Percentiles rank a stretch among this genome's conserved stretches.
Conservation (phyloP, 2,797 vertebrate species). For the Thamnophis elegans region DNA sequence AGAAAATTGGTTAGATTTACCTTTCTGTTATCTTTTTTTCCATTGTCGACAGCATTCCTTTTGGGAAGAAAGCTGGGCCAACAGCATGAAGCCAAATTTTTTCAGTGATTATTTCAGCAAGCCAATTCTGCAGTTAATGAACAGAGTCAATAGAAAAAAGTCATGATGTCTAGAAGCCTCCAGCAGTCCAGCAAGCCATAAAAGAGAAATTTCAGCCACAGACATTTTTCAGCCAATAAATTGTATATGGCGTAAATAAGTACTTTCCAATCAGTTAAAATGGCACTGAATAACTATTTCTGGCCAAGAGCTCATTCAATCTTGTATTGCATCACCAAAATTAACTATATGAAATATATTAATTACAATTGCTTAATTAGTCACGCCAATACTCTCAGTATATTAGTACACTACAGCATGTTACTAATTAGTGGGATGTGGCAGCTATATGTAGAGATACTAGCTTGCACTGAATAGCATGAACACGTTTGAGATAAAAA, state of each 20-base stretch:
- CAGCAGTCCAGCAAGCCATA: background rate
- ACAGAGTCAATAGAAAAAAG: background rate
- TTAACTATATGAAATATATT: background rate
- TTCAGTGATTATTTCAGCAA: background rate
- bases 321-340: background rate
- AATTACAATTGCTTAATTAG: background rate
- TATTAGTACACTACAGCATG: background rate
- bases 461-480: background rate
- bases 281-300: background rate
- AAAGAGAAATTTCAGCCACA: background rate
- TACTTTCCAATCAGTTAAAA: background rate
- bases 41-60: background rate
- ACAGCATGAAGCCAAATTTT: constrained; percentile 1
- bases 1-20: background rate
- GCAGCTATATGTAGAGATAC: background rate
- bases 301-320: background rate
- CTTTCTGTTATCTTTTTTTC: background rate
- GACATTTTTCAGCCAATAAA: background rate
- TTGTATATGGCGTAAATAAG: background rate
- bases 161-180: background rate
- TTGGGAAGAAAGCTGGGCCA: background rate
- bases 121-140: constrained; percentile 26
- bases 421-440: background rate
- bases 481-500: background rate
- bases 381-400: background rate